phyloP scores from a whole-genome alignment of 2,797 vertebrate species.

The Acanthopagrus latus region DNA sequence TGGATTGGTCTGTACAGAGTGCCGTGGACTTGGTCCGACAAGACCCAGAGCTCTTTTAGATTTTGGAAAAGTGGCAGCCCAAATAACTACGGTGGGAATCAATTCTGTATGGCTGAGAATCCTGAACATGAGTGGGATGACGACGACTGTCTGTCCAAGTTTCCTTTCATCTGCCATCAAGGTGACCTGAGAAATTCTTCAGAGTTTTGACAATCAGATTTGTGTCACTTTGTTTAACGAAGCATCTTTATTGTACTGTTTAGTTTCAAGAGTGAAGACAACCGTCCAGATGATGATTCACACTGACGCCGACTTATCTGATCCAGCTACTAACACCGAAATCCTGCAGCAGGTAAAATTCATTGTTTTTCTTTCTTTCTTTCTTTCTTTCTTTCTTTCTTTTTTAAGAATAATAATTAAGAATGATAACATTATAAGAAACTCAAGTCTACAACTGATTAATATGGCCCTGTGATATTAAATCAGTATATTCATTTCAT shows the following conservation, averaged over 20 bases:
- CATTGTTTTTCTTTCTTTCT: not conserved
- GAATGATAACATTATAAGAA: no score
- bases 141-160: rapidly evolving
- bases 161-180: slow-evolving; percentile 20
- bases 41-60: slow-evolving; percentile 19
- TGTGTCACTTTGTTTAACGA: not conserved
- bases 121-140: not conserved
- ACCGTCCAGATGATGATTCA: slow-evolving; percentile 2
- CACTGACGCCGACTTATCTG: slow-evolving; percentile 6
- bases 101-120: rapidly evolving
- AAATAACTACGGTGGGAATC: rapidly evolving
- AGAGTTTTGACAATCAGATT: not conserved
- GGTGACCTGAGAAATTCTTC: not conserved
- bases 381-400: no score
- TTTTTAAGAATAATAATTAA: not conserved
- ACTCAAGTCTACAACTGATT: not conserved
- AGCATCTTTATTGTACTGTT: not conserved
- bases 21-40: slow-evolving; percentile 38
- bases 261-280: not conserved
- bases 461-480: not conserved
- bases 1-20: slow-evolving; percentile 43
- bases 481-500: not conserved
- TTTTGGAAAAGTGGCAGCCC: rapidly evolving
- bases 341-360: slow-evolving; percentile 22
- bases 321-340: not conserved